phyloP scores from a whole-genome alignment of 1,140 invertebrate genomes.

The Eufriesea mexicana region DNA sequence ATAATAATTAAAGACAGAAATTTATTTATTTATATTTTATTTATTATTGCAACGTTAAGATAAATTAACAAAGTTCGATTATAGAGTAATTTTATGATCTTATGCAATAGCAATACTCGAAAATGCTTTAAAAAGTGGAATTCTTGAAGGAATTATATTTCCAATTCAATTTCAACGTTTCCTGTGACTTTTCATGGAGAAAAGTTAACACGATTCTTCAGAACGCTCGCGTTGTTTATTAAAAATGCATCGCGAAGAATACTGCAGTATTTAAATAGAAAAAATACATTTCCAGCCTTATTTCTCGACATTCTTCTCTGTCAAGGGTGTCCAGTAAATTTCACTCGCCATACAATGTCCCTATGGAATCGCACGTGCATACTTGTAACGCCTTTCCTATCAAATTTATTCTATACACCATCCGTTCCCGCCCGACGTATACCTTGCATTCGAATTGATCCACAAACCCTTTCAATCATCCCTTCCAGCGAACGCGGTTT shows the following conservation, averaged over 20 bases:
- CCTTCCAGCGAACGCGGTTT: background rate
- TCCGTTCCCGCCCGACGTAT: background rate
- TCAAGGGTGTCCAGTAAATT: background rate
- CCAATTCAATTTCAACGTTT: too few relatives aligned
- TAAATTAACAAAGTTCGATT: too few relatives aligned
- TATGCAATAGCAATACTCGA: too few relatives aligned
- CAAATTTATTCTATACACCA: background rate
- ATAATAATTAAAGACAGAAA: too few relatives aligned
- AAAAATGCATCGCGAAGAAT: background rate
- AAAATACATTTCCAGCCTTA: background rate
- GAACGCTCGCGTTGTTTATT: too few relatives aligned
- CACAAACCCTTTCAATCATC: background rate
- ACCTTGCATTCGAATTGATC: conserved; percentile 8
- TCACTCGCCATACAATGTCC: background rate
- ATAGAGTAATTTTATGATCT: too few relatives aligned
- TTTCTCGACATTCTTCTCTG: background rate
- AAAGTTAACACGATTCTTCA: too few relatives aligned
- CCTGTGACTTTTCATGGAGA: too few relatives aligned
- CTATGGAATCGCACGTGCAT: background rate
- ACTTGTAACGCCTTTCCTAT: background rate
- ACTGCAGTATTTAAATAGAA: background rate
- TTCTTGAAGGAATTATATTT: too few relatives aligned
- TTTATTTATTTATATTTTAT: too few relatives aligned
- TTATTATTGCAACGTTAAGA: too few relatives aligned
- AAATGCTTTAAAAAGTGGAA: too few relatives aligned